These are phyloP conservation scores for Acleris holmiana DNA, from an alignment of 2,888 invertebrate species.

Conservation along the genomic window DNA sequence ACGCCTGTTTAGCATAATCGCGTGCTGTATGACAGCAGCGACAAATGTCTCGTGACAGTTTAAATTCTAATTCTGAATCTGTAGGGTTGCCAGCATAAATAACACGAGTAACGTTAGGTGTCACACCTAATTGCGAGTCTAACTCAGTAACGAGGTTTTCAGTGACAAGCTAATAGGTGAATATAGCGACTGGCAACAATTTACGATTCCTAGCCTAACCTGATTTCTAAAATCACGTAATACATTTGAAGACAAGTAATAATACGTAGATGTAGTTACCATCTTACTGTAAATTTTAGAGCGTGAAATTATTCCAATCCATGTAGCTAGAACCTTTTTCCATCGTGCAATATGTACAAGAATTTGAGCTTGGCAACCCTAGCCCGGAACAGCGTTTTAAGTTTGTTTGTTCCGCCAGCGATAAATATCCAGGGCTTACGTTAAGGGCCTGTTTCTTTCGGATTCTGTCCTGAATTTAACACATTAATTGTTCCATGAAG, in stretches of 20 bases:
- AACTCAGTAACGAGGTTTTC: no score
- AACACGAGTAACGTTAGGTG: background rate
- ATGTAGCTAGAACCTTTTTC: no score
- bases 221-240: no score
- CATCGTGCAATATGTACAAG: background rate
- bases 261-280: no score
- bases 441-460: slow-evolving; percentile 17
- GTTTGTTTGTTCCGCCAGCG: slow-evolving; percentile 6
- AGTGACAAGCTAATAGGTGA: background rate
- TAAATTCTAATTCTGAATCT: slow-evolving; percentile 58
- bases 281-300: no score
- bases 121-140: background rate
- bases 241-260: no score
- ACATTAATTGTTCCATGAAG: slow-evolving; percentile 20
- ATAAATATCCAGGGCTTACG: slow-evolving; percentile 30
- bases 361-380: slow-evolving; percentile 6
- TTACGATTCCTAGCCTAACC: no score
- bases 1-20: slow-evolving; percentile 75
- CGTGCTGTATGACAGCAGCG: slow-evolving; percentile 38
- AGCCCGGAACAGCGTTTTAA: background rate
- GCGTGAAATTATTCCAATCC: no score
- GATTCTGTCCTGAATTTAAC: slow-evolving; percentile 19
- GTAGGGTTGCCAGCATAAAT: slow-evolving; percentile 42
- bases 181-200: background rate
- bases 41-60: slow-evolving; percentile 47